Conservation (phyloP, 2,113 vertebrate species). For the Plectropomus leopardus region DNA sequence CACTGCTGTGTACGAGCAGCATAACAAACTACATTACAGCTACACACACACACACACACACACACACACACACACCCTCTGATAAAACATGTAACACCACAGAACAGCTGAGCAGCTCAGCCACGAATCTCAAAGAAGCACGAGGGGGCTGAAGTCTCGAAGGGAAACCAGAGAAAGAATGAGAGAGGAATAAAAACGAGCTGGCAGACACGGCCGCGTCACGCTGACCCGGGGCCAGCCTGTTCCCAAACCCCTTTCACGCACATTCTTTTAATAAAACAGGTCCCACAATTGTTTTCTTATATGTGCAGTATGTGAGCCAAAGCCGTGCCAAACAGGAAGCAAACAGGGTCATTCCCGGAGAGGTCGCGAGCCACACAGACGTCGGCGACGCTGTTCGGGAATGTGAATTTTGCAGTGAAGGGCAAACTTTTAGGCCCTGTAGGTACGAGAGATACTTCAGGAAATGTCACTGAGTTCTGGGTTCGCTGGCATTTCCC, state of each 20-base stretch:
- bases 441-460: conserved; percentile 30
- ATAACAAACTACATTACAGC: not conserved
- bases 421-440: conserved; percentile 34
- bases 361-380: conserved; percentile 45
- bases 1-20: not conserved
- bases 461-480: conserved; percentile 59
- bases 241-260: conserved; percentile 63
- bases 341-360: conserved; percentile 21
- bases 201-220: conserved; percentile 41
- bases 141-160: not conserved
- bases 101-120: conserved; percentile 34
- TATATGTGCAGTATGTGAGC: not conserved
- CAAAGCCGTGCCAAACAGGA: conserved; percentile 59
- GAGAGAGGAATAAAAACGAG: conserved; percentile 46
- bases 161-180: not conserved
- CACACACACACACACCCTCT: too few species aligned
- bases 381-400: not conserved
- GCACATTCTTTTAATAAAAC: conserved; percentile 53
- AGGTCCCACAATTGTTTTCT: conserved; percentile 38
- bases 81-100: conserved; percentile 24
- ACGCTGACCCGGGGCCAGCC: conserved; percentile 51
- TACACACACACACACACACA: too few species aligned
- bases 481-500: conserved; percentile 43
- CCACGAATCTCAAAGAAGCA: conserved; percentile 21
- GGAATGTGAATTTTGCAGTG: conserved; percentile 34